Evolutionary conservation across 2,797 vertebrate species (phyloP).

Genomic region (Galaxias olidus): DNA sequence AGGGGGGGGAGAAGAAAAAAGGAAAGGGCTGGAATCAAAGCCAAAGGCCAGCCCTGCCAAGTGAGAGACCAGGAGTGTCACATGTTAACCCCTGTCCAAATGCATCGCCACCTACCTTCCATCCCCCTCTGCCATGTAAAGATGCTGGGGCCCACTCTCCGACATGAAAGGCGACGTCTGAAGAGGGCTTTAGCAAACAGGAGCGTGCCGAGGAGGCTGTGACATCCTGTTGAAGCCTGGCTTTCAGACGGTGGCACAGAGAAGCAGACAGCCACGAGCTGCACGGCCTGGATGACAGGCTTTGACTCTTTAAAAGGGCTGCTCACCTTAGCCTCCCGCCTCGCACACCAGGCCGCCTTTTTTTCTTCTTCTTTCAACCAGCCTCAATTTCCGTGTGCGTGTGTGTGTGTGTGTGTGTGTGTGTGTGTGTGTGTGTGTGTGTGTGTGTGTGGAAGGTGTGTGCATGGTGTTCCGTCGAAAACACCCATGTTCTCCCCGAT

Average conservation of each 20-base stretch:
- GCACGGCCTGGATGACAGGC: constrained; percentile 9
- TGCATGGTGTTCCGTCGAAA: background rate
- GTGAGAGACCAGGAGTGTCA: constrained; percentile 17
- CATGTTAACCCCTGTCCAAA: constrained; percentile 25
- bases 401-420: background rate
- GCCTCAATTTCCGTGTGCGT: too few species aligned
- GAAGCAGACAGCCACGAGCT: too few species aligned
- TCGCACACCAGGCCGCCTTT: background rate
- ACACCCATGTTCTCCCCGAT: too few species aligned
- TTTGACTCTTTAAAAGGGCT: background rate
- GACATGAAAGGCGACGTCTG: background rate
- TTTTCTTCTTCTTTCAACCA: too few species aligned
- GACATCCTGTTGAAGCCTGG: background rate
- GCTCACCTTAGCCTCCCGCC: background rate
- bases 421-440: background rate
- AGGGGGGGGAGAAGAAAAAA: constrained; percentile 12
- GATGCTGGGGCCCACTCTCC: background rate
- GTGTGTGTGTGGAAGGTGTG: background rate
- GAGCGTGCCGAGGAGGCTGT: background rate
- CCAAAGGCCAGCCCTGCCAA: constrained; percentile 8
- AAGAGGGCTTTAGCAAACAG: constrained; percentile 3
- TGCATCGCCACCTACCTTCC: background rate
- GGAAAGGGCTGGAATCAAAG: background rate
- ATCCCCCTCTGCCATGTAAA: too few species aligned
- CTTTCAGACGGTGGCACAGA: constrained; percentile 8